Percentiles rank a stretch among this genome's conserved stretches.
These are phyloP conservation scores for Diplodus puntazzo DNA, from an alignment of 2,797 vertebrate species.

Conservation along the genomic window DNA sequence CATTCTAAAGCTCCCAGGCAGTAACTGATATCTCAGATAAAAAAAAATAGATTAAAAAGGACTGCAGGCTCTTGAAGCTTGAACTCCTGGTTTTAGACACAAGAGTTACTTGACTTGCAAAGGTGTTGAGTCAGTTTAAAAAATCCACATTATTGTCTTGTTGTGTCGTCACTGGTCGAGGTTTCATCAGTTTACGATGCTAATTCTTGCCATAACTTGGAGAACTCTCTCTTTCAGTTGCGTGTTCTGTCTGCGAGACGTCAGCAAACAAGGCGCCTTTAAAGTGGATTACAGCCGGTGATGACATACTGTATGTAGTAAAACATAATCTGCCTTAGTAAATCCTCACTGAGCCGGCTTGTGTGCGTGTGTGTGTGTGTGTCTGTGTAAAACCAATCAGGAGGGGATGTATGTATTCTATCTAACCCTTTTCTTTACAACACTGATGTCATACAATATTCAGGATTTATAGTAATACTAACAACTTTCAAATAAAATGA, in stretches of 20 bases:
- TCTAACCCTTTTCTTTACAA: neutral
- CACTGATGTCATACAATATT: neutral
- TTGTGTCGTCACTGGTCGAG: neutral
- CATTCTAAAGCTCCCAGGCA: neutral
- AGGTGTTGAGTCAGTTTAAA: conserved; percentile 2
- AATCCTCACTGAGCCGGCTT: conserved; percentile 55
- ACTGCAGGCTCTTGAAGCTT: neutral
- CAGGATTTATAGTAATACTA: neutral
- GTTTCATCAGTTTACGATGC: conserved; percentile 10
- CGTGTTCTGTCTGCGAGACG: conserved; percentile 25
- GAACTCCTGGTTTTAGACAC: neutral
- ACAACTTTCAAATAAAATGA: neutral
- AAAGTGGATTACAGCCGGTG: conserved; percentile 70
- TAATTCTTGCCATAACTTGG: conserved; percentile 27
- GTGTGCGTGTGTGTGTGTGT: conserved; percentile 33
- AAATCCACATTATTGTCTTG: neutral
- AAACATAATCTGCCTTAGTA: conserved; percentile 64
- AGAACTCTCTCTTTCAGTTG: conserved; percentile 31
- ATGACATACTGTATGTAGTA: conserved; percentile 58
- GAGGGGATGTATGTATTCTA: conserved; percentile 1
- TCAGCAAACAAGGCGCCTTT: conserved; percentile 56
- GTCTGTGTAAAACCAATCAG: conserved; percentile 28
- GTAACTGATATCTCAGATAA: neutral
- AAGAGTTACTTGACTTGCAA: neutral
- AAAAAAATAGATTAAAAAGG: neutral